Evolutionary conservation across 2,113 vertebrate species (phyloP), one percentile per base, ranked within the genome.

Genomic region (Entelurus aequoreus): DNA sequence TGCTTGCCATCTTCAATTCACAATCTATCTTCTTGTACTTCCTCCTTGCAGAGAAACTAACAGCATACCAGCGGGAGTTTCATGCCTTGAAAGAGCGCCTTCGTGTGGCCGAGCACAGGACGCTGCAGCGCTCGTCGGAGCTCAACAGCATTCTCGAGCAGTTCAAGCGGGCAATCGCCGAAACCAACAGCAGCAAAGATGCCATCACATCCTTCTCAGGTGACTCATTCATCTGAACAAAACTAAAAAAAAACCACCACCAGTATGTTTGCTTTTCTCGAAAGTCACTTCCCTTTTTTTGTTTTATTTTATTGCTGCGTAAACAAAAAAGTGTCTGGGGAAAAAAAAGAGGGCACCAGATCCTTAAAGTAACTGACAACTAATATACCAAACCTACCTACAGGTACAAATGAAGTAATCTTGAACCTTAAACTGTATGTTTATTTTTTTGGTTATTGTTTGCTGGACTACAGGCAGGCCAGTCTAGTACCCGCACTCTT

Each of bases 1-100:
- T 2, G 6, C 36, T 4, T 7, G 13, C 53, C 4, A 15, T 6
- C 35, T 28, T 9, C 5, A 47, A 4, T 15, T 59, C 6, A 1
- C 42, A 28, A 58, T 46, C 6, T 13, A 4, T 58, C 19, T 46
- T 14, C n/a, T 19, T 21, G 15, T 51, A 6, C 11, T 62, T 60
- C n/a, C 48, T 21, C 46, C 54, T 47, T 80, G 15, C 38, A 96
- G 96, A 99, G 82, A 97, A 97, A 88, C 60, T 98, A 88, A 82
- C 95, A 76, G 96, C 95, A 0, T 99, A 98, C 76, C 96, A 98
- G 76, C 90, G 94, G 75, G 97, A 99, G 83, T 99, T 98, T 72
- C 96, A 97, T 66, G 94, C 94, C 65, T 68, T 99, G 85, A 96
- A 94, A 88, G 95, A 98, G 50, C 95, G 97, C 6, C 94, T 99